Base-by-base conservation (phyloP, 2,797 vertebrate genomes). In the Neomorphus geoffroyi region DNA sequence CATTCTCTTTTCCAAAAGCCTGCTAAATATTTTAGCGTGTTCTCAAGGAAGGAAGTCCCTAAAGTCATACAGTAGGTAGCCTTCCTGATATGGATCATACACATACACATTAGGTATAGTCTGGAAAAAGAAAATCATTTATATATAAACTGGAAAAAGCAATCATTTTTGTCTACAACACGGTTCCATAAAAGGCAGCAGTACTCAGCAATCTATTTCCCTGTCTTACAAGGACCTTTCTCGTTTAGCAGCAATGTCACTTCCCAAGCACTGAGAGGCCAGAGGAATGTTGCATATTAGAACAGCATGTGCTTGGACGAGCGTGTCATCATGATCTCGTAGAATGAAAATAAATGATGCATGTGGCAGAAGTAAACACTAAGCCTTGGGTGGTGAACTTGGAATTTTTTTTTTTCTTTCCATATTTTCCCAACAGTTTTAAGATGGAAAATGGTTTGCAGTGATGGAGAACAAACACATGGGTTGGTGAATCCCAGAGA, bases 291-390 rank as follows among this genome's bases (percentile, higher is more conserved):
- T 88, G 62, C 69, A 94, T 93, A 94, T 96, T 94, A 96, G 93
- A 96, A 96, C 93, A 96, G 93, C 91, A 91, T 96, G 94, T 96
- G 96, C 96, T 97, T 95, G 91, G 94, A 96, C 1, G 37, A 96
- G 89, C 24, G 6, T 96, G 93, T 94, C 96, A 97, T 96, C 93
- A 82, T 97, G 95, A 93, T 95, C 94, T 74, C 95, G 92, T 90
- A 96, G 95, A 97, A 97, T 91, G 94, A 96, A 97, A 96, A 97
- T 93, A 97, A 97, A 97, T 94, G 96, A 96, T 95, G 96, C 78
- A 22, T 95, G 92, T 93, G 89, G 91, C 81, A 96, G 91, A 94
- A 96, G 87, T 95, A 96, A 95, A 96, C 93, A 95, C 75, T 96
- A 91, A 96, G 65, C 95, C 79, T 90, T 94, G 93, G 91, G 93